Base-by-base conservation (phyloP, 2,113 vertebrate species). In the Spermophilus dauricus region DNA sequence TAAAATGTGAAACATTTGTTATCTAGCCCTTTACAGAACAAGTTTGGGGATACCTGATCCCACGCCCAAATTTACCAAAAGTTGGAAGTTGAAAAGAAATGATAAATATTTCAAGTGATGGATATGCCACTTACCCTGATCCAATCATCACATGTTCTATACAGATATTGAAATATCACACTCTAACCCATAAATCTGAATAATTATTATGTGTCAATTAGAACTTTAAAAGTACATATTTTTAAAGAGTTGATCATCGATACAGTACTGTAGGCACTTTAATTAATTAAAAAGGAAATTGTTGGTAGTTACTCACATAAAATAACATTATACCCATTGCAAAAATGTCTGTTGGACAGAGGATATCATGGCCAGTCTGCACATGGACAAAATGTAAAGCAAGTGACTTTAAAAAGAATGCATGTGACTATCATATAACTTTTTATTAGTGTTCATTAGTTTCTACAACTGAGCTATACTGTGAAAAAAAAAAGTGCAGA, bases 271-370 rank as follows among this genome's bases (percentile, higher is more conserved):
- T 80, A 87, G 83, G 8, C 42, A 67, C 7, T 32, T 39, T 18
- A 32, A 56, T 87, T 90, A 39, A 93, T 83, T 83, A 26, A 78
- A 78, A 96, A 88, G 4, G 37, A 91, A 88, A 76, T 48, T n/a
- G 58, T 65, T 81, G 0, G 5, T 45, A 51, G 37, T 51, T 85
- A 39, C 4, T 84, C 48, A 96, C 16, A 26, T 75, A 78, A 87
- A 77, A 32, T 89, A 70, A 73, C 16, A n/a, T 89, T 78, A 45
- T 67, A 18, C 0, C 4, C 24, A 48, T 67, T 84, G 4, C 34
- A 70, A 75, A 89, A 91, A 67, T 42, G 34, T 56, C 53, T 95
- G 61, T 6, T 5, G 13, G 32, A 42, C n/a, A 4, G 22, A 18
- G 32, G 51, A 20, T 86, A 67, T 58, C 12, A 28, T 32, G 4